Evolutionary conservation across 2,888 invertebrate species (phyloP).

Genomic region (Drosophila sordidapex): DNA sequence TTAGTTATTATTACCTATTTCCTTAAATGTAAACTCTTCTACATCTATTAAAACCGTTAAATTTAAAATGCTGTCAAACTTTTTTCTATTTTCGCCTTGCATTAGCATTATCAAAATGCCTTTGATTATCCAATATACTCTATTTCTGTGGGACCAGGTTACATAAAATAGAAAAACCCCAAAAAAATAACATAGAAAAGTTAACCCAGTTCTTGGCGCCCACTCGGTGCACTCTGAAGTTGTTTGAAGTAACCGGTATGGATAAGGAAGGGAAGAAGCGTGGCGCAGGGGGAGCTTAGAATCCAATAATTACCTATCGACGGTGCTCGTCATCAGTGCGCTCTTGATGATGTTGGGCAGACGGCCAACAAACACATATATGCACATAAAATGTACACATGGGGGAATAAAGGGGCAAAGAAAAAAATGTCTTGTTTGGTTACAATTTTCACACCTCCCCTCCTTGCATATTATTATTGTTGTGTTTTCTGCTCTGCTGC

Average conservation of each 20-base stretch:
- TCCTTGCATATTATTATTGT: slow-evolving; percentile 37
- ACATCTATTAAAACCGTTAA: background rate
- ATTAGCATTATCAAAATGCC: background rate
- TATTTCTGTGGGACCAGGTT: background rate
- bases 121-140: background rate
- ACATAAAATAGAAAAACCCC: background rate
- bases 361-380: slow-evolving; percentile 48
- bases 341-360: slow-evolving; percentile 60
- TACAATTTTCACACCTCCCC: slow-evolving; percentile 63
- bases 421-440: slow-evolving; percentile 53
- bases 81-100: background rate
- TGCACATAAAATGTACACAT: background rate
- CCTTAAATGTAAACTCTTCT: background rate
- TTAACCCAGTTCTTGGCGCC: slow-evolving; percentile 71
- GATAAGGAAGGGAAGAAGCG: background rate
- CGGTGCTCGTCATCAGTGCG: slow-evolving; percentile 47
- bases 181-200: slow-evolving; percentile 37
- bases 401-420: background rate
- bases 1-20: no score
- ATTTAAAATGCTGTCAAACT: background rate
- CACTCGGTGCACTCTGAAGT: slow-evolving; percentile 48
- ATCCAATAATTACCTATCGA: slow-evolving; percentile 56
- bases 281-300: slow-evolving; percentile 1
- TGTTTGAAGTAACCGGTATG: slow-evolving; percentile 52
- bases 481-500: slow-evolving; percentile 24